Conservation (phyloP, 2,888 invertebrate species). For the Spatulosminthurus flaviceps region DNA sequence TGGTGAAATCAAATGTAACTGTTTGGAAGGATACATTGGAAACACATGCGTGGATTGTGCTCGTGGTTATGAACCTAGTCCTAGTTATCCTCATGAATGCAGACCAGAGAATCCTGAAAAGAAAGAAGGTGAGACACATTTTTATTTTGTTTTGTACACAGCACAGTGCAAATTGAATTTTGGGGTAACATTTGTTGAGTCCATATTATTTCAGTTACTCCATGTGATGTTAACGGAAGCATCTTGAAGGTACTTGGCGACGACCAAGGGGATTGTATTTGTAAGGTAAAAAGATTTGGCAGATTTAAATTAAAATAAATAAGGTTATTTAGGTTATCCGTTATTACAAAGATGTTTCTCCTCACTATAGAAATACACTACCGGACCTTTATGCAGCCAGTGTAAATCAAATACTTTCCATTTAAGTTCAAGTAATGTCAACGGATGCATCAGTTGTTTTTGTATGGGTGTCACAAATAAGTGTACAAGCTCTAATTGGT, state of each 20-base stretch:
- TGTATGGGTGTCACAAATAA: conserved; percentile 86
- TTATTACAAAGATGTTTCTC: conserved; percentile 56
- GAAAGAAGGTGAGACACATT: too few relatives aligned
- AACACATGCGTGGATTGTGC: conserved; percentile 85
- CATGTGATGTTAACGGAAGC: conserved; percentile 83
- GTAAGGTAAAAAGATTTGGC: conserved; percentile 70
- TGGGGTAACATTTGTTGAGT: not conserved
- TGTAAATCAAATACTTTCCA: conserved; percentile 88
- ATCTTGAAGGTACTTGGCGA: conserved; percentile 69
- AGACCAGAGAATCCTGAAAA: conserved; percentile 73
- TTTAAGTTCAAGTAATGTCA: conserved; percentile 78
- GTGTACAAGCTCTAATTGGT: conserved; percentile 82
- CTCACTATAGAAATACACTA: conserved; percentile 72
- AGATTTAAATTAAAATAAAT: too few relatives aligned
- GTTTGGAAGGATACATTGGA: conserved; percentile 81
- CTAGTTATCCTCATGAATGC: conserved; percentile 77
- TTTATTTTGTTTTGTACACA: not conserved
- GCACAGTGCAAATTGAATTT: too few relatives aligned
- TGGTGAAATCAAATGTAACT: conserved; percentile 81
- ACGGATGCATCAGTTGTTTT: conserved; percentile 95
- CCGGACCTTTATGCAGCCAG: conserved; percentile 84
- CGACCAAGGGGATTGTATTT: conserved; percentile 73
- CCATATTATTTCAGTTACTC: conserved; percentile 64
- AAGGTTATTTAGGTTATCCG: too few relatives aligned
- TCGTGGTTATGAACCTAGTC: conserved; percentile 84